Conservation (phyloP, 2,888 invertebrate species). For the Autographa gamma region DNA sequence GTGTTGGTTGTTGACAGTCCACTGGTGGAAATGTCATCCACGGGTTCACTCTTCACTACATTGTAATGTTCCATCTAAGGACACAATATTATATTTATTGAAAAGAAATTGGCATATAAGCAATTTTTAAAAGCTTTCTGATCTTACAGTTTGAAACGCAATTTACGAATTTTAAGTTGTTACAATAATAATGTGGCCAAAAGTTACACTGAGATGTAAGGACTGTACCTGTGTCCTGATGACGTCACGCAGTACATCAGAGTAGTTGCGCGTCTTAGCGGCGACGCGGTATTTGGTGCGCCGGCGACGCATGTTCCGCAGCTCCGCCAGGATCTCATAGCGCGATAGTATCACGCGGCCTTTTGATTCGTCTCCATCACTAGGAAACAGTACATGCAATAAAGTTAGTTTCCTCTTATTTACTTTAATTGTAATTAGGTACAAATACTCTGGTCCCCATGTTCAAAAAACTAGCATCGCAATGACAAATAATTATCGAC, state of each 20-base stretch:
- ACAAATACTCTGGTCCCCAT: background rate
- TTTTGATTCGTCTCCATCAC: conserved; percentile 41
- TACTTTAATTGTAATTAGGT: background rate
- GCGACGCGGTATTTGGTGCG: conserved; percentile 89
- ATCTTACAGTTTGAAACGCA: too few relatives aligned
- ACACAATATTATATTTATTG: conserved; percentile 9
- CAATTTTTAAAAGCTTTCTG: background rate
- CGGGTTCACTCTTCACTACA: conserved; percentile 30
- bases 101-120: background rate
- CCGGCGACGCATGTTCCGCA: conserved; percentile 90
- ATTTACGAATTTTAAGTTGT: too few relatives aligned
- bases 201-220: background rate
- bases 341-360: conserved; percentile 60
- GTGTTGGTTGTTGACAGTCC: conserved; percentile 1
- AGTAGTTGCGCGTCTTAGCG: conserved; percentile 88
- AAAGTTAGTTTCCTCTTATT: background rate
- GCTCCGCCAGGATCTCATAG: conserved; percentile 84
- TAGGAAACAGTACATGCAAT: background rate
- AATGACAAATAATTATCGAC: too few relatives aligned
- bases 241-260: conserved; percentile 88
- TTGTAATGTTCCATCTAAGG: conserved; percentile 64
- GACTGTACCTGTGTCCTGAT: conserved; percentile 87
- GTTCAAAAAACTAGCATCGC: background rate
- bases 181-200: background rate
- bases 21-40: conserved; percentile 9